Evolutionary conservation across 1,140 invertebrate genomes (phyloP).

Genomic region (Leptinotarsa defecta): DNA sequence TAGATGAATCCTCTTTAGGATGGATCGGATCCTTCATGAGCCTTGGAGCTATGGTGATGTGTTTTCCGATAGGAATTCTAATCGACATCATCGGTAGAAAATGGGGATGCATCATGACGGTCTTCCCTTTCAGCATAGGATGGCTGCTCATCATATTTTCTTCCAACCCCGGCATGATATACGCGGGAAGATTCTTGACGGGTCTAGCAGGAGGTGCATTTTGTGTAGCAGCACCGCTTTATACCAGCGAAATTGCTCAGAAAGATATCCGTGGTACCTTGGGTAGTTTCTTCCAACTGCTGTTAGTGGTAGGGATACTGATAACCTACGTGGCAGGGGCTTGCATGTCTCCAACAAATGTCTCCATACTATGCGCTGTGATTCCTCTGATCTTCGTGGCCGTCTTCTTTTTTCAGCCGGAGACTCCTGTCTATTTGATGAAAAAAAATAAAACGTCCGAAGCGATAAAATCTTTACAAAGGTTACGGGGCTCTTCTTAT

Average conservation of each 20-base stretch:
- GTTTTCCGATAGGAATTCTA: slow-evolving; percentile 63
- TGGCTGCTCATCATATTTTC: slow-evolving; percentile 70
- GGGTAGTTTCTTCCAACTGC: slow-evolving; percentile 70
- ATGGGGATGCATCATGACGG: slow-evolving; percentile 65
- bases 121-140: slow-evolving; percentile 68
- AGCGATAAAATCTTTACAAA: slow-evolving; percentile 68
- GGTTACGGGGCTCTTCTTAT: slow-evolving; percentile 70
- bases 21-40: slow-evolving; percentile 61
- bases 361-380: slow-evolving; percentile 64
- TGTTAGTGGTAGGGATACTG: slow-evolving; percentile 68
- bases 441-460: slow-evolving; percentile 64
- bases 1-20: slow-evolving; percentile 40
- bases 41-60: slow-evolving; percentile 66
- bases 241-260: slow-evolving; percentile 73
- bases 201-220: slow-evolving; percentile 55
- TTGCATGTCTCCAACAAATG: slow-evolving; percentile 53
- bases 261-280: slow-evolving; percentile 70
- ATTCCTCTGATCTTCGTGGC: slow-evolving; percentile 65
- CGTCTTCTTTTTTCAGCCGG: slow-evolving; percentile 71
- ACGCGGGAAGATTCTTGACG: slow-evolving; percentile 68
- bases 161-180: slow-evolving; percentile 64
- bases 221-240: slow-evolving; percentile 67
- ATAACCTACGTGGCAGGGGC: slow-evolving; percentile 63
- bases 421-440: slow-evolving; percentile 65
- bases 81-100: slow-evolving; percentile 73